Base-by-base conservation (phyloP, 1,140 invertebrate species). In the Bombus sylvicola region DNA sequence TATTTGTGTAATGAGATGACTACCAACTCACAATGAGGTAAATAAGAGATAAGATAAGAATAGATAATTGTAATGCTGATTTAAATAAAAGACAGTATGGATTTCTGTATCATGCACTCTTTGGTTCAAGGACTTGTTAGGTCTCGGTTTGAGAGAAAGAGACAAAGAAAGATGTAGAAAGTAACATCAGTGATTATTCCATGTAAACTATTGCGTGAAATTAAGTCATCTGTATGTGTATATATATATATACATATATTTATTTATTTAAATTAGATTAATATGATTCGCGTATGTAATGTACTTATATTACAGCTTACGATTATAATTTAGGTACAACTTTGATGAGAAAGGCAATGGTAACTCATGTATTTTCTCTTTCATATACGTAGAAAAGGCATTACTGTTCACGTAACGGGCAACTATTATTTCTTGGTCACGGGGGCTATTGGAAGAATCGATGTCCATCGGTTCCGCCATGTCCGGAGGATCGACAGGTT, bases 311-410 rank as follows among this genome's bases (percentile, higher is more conserved):
- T 92, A 95, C 41, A 95, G 89, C 75, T 94, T 92, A 57, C 96
- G 91, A 90, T 96, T 95, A 83, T 96, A 96, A 89, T 96, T 96
- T 69, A 97, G 91, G 87, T 95, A 97, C 41, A 95, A 71, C 87
- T 96, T 96, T 66, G 97, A 92, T 34, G 95, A 91, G 28, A 93
- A 92, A 62, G 96, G 96, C 43, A 97, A 87, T 34, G 96, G 96
- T 77, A 97, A 93, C 57, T 92, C 73, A 59, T 94, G 87, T 80
- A 97, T 96, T 87, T 96, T 96, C 41, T 95, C 92, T 53, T 93
- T 93, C 96, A 97, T 96, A 41, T 94, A 94, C 76, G 92, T 83
- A 25, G 91, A 81, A 62, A 95, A 91, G 86, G 90, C 75, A 41
- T 91, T 87, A 15, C 85, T 85, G 43, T 92, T 85, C 15, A 93